Base-by-base conservation (phyloP, 2,113 vertebrate species). In the Tinamus guttatus region DNA sequence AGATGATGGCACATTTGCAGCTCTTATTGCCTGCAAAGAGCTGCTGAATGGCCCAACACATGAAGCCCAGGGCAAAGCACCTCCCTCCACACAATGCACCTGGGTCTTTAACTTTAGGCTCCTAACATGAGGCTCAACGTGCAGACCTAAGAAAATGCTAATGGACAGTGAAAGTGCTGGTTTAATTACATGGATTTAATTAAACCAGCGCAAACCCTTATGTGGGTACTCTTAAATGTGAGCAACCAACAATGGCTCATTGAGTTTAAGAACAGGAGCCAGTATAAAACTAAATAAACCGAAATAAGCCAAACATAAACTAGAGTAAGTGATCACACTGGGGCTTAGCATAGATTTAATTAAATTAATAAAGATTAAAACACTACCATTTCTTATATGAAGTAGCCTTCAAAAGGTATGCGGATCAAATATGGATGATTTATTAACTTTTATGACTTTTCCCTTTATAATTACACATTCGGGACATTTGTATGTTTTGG, bases 71-170 rank as follows among this genome's bases (percentile, higher is more conserved):
- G 87, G 54, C 11, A 2, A 4, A 87, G 58, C 40, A 14, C 40
- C 62, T 89, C 78, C 70, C 36, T 83, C 32, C 64, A 83, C 82
- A 77, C 82, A 85, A 71, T 24, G 8, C 21, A 13, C 0, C 28
- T 83, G 64, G 36, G 81, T 34, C 56, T 89, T 78, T 40, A 93
- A 84, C 77, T 94, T 91, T 60, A 84, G 71, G 64, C 59, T 93
- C 45, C 56, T 78, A 49, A 28, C 51, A 40, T 81, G 36, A 38
- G 0, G 47, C 59, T 91, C 30, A n/a, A 93, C 82, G 74, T 54
- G 75, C 59, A 85, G 17, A 77, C 52, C 62, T 65, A 82, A 80
- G 41, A 74, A 24, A 87, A 71, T 76, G 43, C 40, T 89, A 95
- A 89, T 38, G n/a, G 67, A 0, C 28, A 83, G 25, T 78, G 75